Evolutionary conservation across 2,113 vertebrate genomes (phyloP).

Genomic region (Variabilichromis moorii): DNA sequence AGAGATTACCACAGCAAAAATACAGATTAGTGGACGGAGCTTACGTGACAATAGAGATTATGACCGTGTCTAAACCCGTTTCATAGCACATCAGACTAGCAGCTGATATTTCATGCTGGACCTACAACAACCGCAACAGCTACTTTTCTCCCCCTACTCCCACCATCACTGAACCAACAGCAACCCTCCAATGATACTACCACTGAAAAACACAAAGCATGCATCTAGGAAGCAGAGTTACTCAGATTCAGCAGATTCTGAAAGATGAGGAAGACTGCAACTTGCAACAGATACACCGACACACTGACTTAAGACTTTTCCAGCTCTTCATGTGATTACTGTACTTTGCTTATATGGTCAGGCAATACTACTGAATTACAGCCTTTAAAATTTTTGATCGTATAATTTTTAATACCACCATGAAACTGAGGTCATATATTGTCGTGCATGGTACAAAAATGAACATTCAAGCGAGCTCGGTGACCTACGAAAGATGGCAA

Average conservation of each 20-base stretch:
- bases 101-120: neutral
- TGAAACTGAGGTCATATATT: neutral
- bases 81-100: constrained; percentile 24
- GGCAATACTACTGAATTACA: neutral
- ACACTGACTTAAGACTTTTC: neutral
- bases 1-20: constrained; percentile 60
- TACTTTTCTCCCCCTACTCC: neutral
- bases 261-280: neutral
- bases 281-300: neutral
- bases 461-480: neutral
- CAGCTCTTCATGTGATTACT: neutral
- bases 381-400: neutral
- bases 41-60: constrained; percentile 60
- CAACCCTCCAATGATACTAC: neutral
- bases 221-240: neutral
- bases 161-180: neutral
- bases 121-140: neutral
- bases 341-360: neutral
- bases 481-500: neutral
- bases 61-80: constrained; percentile 37
- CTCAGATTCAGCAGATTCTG: neutral
- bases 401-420: neutral
- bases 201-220: neutral
- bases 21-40: constrained; percentile 43
- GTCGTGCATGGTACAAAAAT: neutral